These are phyloP conservation scores for Pedetes capensis DNA, from an alignment of 2,113 vertebrate genomes.

Conservation along the genomic window DNA sequence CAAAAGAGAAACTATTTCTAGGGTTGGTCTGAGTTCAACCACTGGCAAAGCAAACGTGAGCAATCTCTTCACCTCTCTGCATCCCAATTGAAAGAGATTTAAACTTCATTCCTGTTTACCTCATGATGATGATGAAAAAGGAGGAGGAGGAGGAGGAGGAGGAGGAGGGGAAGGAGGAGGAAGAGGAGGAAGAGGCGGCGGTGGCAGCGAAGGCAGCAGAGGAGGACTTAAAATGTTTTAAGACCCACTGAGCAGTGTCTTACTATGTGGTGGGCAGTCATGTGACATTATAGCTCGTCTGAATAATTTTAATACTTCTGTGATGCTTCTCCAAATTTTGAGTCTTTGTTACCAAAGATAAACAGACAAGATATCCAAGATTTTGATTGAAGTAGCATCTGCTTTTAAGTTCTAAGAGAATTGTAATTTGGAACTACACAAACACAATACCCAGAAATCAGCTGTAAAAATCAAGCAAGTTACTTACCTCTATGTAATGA, in stretches of 20 bases:
- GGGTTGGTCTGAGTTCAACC: not conserved
- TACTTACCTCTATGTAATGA: not conserved
- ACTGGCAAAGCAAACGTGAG: slow-evolving; percentile 27
- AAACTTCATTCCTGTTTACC: slow-evolving; percentile 54
- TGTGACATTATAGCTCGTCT: slow-evolving; percentile 27
- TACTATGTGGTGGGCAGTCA: slow-evolving; percentile 10
- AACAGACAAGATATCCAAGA: slow-evolving; percentile 45
- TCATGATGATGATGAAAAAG: slow-evolving; percentile 58
- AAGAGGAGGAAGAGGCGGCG: no score
- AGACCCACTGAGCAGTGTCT: slow-evolving; percentile 51
- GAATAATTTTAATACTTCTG: slow-evolving; percentile 52
- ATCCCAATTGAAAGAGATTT: slow-evolving; percentile 53
- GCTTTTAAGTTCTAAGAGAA: slow-evolving; percentile 59
- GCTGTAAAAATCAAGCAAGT: not conserved
- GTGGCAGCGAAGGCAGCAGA: no score
- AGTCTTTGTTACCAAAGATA: slow-evolving; percentile 56
- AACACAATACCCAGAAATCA: not conserved
- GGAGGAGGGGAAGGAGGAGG: no score
- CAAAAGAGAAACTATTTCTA: slow-evolving; percentile 45
- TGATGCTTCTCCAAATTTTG: slow-evolving; percentile 57
- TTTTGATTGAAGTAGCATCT: slow-evolving; percentile 38
- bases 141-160: no score
- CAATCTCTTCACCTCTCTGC: not conserved
- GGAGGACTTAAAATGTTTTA: slow-evolving; percentile 47
- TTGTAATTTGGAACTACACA: not conserved